Evolutionary conservation across 2,888 invertebrate species (phyloP).

Genomic region (Dendrolimus pini): DNA sequence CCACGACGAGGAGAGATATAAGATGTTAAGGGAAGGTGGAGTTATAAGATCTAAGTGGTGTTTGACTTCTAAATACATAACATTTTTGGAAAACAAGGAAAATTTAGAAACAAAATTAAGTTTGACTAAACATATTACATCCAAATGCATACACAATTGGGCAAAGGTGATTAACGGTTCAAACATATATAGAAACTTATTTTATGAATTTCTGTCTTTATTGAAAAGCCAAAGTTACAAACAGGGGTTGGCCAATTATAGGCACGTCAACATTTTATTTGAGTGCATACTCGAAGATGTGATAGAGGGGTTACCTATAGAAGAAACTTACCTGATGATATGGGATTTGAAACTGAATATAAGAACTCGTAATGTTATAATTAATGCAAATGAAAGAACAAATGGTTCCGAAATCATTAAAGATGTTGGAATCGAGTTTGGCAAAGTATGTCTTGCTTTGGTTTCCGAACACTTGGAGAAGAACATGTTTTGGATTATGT

Average conservation of each 20-base stretch:
- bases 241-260: not conserved
- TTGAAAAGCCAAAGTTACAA: slow-evolving; percentile 9
- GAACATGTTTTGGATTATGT: slow-evolving; percentile 4
- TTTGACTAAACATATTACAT: slow-evolving; percentile 18
- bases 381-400: slow-evolving; percentile 6
- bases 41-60: slow-evolving; percentile 27
- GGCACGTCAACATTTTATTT: slow-evolving; percentile 18
- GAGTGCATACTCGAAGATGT: slow-evolving; percentile 19
- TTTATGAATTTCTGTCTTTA: slow-evolving; percentile 15
- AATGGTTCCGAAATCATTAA: slow-evolving; percentile 1
- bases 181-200: slow-evolving; percentile 15
- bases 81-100: slow-evolving; percentile 12
- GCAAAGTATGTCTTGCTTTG: slow-evolving; percentile 20
- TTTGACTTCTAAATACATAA: slow-evolving; percentile 20
- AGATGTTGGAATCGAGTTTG: slow-evolving; percentile 17
- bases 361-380: slow-evolving; percentile 16
- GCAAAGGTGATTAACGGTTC: slow-evolving; percentile 10
- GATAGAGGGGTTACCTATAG: slow-evolving; percentile 12
- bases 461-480: slow-evolving; percentile 19
- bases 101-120: slow-evolving; percentile 15
- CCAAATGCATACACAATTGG: slow-evolving; percentile 20
- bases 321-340: slow-evolving; percentile 23
- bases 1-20: slow-evolving; percentile 8
- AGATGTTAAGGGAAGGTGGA: slow-evolving; percentile 5
- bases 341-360: slow-evolving; percentile 27